A percentile compares a stretch with the other conserved stretches of the same genome.
These are phyloP conservation scores for Aphrophora alni DNA, from an alignment of 2,888 invertebrate genomes.

Conservation along the genomic window DNA sequence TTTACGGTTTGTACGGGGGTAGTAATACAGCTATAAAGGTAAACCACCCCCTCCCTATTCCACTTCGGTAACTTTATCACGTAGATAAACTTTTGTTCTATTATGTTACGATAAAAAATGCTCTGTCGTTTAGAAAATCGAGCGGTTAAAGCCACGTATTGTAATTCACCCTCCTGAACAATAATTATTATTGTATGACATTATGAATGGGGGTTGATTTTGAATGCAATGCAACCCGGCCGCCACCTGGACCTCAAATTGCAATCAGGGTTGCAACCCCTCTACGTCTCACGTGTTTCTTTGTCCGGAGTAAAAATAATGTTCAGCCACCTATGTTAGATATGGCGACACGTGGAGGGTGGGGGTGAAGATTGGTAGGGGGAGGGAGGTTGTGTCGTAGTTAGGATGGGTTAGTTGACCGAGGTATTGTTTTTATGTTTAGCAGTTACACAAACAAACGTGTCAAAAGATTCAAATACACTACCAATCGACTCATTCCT, in stretches of 20 bases:
- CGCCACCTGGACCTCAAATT: slow-evolving; percentile 11
- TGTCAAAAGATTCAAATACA: too few relatives aligned
- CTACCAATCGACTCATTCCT: too few relatives aligned
- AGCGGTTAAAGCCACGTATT: neutral
- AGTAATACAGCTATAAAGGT: neutral
- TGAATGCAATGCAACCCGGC: slow-evolving; percentile 29
- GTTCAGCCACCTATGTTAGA: slow-evolving; percentile 31
- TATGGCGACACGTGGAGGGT: neutral
- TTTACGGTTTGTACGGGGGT: neutral
- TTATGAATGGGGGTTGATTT: slow-evolving; percentile 33
- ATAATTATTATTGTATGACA: slow-evolving; percentile 36
- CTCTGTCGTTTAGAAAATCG: slow-evolving; percentile 18
- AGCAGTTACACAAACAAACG: too few relatives aligned
- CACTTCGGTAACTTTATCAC: neutral
- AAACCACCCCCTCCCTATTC: neutral
- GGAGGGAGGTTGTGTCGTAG: too few relatives aligned
- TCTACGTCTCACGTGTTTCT: neutral
- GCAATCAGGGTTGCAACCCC: slow-evolving; percentile 12
- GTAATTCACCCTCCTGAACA: slow-evolving; percentile 7
- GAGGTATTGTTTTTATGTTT: too few relatives aligned
- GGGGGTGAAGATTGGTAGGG: neutral
- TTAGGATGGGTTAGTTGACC: too few relatives aligned
- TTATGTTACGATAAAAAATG: neutral
- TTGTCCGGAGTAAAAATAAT: slow-evolving; percentile 32
- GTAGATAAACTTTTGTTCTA: neutral